Conservation (phyloP, 2,113 vertebrate genomes). For the Gobius niger region DNA sequence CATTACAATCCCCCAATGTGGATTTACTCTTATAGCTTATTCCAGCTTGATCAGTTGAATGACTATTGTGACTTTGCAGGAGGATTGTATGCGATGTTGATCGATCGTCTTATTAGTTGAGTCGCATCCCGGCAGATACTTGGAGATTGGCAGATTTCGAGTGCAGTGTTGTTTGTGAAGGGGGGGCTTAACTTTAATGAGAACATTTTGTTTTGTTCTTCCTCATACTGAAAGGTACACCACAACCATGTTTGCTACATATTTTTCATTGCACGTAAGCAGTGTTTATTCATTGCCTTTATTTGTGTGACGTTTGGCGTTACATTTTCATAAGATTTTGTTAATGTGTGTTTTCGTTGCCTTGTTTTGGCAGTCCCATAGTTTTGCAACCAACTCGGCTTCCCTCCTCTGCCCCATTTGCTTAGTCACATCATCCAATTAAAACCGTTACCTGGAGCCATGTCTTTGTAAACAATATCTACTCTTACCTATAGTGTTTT, state of each 20-base stretch:
- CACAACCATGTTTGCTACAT: background rate
- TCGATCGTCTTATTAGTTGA: too few relatives aligned
- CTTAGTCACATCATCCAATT: conserved; percentile 12
- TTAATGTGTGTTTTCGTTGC: background rate
- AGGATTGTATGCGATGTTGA: too few relatives aligned
- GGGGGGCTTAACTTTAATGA: conserved; percentile 25
- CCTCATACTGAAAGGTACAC: conserved; percentile 23
- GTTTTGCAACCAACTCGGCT: background rate
- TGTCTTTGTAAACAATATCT: background rate
- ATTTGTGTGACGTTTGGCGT: too few relatives aligned
- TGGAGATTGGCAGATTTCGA: too few relatives aligned
- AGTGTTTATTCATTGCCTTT: too few relatives aligned
- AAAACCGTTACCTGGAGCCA: conserved; percentile 1
- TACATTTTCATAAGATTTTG: too few relatives aligned
- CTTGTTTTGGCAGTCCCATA: background rate
- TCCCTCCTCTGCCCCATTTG: conserved; percentile 43
- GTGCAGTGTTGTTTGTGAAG: background rate
- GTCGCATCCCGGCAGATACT: too few relatives aligned
- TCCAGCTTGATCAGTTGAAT: too few relatives aligned
- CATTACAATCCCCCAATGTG: background rate
- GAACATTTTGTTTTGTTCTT: conserved; percentile 34
- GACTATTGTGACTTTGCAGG: too few relatives aligned
- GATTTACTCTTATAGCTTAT: background rate
- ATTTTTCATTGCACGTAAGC: background rate
- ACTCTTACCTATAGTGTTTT: background rate